Evolutionary conservation across 2,113 vertebrate genomes (phyloP), one percentile per base, ranked within the genome.

Genomic region (Ginglymostoma cirratum): DNA sequence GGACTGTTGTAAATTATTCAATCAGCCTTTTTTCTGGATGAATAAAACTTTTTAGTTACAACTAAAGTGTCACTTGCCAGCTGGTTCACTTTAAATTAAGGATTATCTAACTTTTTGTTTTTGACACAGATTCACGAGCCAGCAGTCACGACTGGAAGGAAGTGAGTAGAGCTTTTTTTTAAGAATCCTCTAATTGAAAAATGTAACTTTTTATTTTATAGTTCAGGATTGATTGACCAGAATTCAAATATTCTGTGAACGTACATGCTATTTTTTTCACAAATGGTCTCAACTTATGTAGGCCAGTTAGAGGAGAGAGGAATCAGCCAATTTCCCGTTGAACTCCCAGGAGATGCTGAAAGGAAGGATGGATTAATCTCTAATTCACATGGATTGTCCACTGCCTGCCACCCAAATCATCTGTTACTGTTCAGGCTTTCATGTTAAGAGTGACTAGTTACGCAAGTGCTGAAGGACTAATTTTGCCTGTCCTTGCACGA

Each of bases 81-180:
- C 34, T n/a, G 69, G 42, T 95, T 48, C 30, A 72, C 23, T 72
- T 12, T 45, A 48, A 45, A 42, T 93, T 66, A 93, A 93, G n/a
- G 61, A 66, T 93, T 10, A 19, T 61, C 87, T 38, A 83, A 42
- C 15, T 83, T 90, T 67, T 30, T 70, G 8, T 67, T 42, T 92
- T 72, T 48, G 67, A 95, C 72, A 72, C 94, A 95, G 94, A 95
- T 72, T 52, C 42, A 48, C 67, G 94, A 76, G 70, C 42, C 38
- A 95, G 21, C 94, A 95, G 94, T 45, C 94, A 95, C 19, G 69
- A 95, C 52, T 95, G 94, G 94, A 95, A 95, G 69, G 45, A 52
- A 30, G 94, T 95, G 72, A 95, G 94, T 95, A 52, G 24, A 95
- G 38, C 55, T 72, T 95, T 94, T 48, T 61, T 61, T 55, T 55